Conservation (phyloP, 2,797 vertebrate genomes). For the Orestias chungarensis region DNA sequence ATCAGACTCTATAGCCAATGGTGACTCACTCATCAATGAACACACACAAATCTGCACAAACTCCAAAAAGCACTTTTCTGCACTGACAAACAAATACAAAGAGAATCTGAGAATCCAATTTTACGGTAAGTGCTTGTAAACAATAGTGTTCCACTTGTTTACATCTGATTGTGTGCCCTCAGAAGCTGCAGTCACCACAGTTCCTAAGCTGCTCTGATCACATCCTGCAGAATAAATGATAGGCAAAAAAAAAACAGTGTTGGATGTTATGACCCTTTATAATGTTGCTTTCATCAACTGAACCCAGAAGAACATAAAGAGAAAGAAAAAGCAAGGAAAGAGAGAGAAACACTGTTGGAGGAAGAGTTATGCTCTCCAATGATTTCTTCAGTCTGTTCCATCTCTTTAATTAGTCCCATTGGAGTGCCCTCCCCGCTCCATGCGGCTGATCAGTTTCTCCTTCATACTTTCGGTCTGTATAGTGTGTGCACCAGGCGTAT, state of each 20-base stretch:
- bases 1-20: slow-evolving; percentile 42
- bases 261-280: slow-evolving; percentile 50
- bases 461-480: slow-evolving; percentile 55
- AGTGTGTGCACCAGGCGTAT: slow-evolving; percentile 9
- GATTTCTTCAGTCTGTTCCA: slow-evolving; percentile 74
- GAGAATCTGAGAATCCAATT: not conserved
- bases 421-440: slow-evolving; percentile 71
- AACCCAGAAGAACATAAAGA: slow-evolving; percentile 50
- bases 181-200: slow-evolving; percentile 2
- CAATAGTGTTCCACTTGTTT: not conserved
- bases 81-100: slow-evolving; percentile 10
- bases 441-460: slow-evolving; percentile 69
- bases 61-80: slow-evolving; percentile 6
- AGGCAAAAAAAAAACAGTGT: slow-evolving; percentile 18
- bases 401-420: slow-evolving; percentile 85
- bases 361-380: slow-evolving; percentile 62
- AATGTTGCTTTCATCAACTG: slow-evolving; percentile 60
- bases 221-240: slow-evolving; percentile 10
- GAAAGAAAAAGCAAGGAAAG: slow-evolving; percentile 44
- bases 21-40: slow-evolving; percentile 30
- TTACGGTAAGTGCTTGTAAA: slow-evolving; percentile 9
- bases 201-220: slow-evolving; percentile 31
- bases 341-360: slow-evolving; percentile 43
- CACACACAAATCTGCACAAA: slow-evolving; percentile 1
- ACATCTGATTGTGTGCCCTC: not conserved